These are phyloP conservation scores for Gallinago solitaria DNA, from an alignment of 2,797 vertebrate species.

Conservation along the genomic window DNA sequence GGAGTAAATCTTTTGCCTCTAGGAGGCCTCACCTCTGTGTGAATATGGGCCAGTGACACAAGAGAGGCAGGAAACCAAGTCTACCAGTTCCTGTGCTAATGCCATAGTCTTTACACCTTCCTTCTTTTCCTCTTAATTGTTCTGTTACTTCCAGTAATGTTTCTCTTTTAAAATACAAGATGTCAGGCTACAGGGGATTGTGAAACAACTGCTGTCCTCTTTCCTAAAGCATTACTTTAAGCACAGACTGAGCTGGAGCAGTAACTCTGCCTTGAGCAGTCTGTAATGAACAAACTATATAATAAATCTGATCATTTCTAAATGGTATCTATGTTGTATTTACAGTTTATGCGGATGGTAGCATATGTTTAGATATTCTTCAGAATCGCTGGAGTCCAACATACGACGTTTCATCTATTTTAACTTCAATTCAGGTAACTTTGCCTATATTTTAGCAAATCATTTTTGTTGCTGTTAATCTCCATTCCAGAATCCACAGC, in stretches of 20 bases:
- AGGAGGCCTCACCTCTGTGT: background rate
- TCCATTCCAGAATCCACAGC: background rate
- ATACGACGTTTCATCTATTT: slow-evolving; percentile 97
- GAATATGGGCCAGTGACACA: accelerated
- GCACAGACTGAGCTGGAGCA: background rate
- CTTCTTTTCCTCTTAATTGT: background rate
- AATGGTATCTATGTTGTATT: slow-evolving; percentile 49
- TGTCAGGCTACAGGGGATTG: background rate
- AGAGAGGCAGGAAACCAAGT: background rate
- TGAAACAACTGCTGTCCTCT: background rate
- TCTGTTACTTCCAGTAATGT: background rate
- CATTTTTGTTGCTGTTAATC: background rate
- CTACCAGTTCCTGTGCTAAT: background rate
- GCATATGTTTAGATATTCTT: slow-evolving; percentile 99
- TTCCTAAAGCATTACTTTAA: background rate
- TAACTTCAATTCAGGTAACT: slow-evolving; percentile 98
- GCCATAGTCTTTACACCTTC: background rate
- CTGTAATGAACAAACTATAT: background rate
- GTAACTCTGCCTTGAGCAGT: background rate
- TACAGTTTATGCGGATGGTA: slow-evolving; percentile 97
- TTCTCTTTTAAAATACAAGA: background rate
- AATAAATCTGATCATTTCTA: background rate
- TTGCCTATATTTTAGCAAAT: background rate
- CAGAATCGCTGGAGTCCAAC: slow-evolving; percentile 99
- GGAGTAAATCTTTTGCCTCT: background rate